Base-by-base conservation (phyloP, 2,888 invertebrate species). In the Limnephilus auricula region DNA sequence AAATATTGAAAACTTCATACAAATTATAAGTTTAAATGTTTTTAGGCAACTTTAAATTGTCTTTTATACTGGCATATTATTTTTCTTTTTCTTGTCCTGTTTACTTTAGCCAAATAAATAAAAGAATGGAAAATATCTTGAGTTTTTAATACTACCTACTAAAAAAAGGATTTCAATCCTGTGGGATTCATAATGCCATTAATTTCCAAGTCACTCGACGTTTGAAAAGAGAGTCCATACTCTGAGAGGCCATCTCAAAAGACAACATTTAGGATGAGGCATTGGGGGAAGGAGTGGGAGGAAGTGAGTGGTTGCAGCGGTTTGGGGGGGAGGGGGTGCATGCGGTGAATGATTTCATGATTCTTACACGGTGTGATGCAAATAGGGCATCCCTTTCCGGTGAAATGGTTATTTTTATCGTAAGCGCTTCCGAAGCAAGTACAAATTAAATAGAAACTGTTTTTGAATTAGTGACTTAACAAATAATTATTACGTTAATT, bases 261-360 rank as follows among this genome's bases (percentile, higher is more conserved):
- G 87, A 87, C 25, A 87, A 87, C 65, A 78, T 87, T 87, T 87
- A 87, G 34, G 50, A 78, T 78, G 87, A 32, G 78, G 87, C 34
- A 87, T 78, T 87, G 6, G 30, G 34, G 37, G n/a, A 85, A n/a
- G 13, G 31, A 6, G 31, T 0, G 40, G 85, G n/a, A 40, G 15
- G 85, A n/a, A 31, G 30, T 15, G 78, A 31, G n/a, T 15, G 87
- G 87, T n/a, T 40, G 84, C 84, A 15, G 12, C 2, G 30, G 37
- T 1, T 31, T 5, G 30, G 30, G 13, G 0, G 78, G 65, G 32
- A 31, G 79, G 88, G 34, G 89, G 34, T 79, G 79, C 30, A 15
- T 79, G 25, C 79, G 31, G 25, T 79, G 89, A 37, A 79, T 89
- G 79, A 79, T 89, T 89, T 89, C 89, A 79, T 89, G 89, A 89